These are phyloP conservation scores for Micromesistius poutassou DNA, from an alignment of 2,797 vertebrate genomes.

Conservation along the genomic window DNA sequence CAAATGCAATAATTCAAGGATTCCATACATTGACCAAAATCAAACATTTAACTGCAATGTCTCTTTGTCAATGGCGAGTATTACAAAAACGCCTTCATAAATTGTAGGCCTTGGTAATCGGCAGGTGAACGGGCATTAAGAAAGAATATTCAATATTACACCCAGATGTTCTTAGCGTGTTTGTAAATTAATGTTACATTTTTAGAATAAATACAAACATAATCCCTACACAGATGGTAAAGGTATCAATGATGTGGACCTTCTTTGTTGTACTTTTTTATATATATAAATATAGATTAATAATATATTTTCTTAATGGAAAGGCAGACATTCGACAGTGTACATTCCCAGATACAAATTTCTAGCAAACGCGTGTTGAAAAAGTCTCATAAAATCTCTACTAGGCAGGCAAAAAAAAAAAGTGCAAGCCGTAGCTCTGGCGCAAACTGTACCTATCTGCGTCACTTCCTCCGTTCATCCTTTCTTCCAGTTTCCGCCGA, in stretches of 20 bases:
- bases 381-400: too few species aligned
- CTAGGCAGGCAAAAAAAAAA: too few species aligned
- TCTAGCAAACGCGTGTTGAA: too few species aligned
- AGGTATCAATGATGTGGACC: neutral
- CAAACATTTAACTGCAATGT: neutral
- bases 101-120: too few species aligned
- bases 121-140: neutral
- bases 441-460: neutral
- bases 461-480: slow-evolving; percentile 54
- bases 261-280: neutral
- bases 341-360: neutral
- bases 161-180: too few species aligned
- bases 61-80: neutral
- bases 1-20: neutral
- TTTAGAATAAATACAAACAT: too few species aligned
- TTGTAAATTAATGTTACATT: neutral
- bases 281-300: slow-evolving; percentile 2
- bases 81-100: neutral
- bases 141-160: neutral
- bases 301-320: neutral
- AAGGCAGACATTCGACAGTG: too few species aligned
- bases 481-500: slow-evolving; percentile 42
- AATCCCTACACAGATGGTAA: too few species aligned
- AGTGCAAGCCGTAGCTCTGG: too few species aligned
- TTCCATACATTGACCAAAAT: neutral